phyloP scores from a whole-genome alignment of 2,113 vertebrate genomes.

The Scomber colias region DNA sequence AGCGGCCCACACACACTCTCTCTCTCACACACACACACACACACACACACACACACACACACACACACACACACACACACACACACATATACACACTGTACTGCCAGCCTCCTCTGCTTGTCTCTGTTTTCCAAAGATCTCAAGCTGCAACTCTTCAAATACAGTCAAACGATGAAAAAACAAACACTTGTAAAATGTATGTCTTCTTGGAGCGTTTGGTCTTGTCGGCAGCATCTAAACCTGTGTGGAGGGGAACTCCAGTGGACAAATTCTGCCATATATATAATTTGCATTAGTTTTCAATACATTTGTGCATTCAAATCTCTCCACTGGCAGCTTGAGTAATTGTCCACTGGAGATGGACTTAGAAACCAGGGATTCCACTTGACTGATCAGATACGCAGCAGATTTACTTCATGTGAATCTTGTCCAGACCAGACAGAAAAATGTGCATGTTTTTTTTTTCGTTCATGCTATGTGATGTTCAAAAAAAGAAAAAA shows the following conservation, averaged over 20 bases:
- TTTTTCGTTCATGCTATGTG: not conserved
- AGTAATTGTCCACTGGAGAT: not conserved
- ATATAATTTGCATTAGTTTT: constrained; percentile 3
- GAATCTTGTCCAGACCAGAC: not conserved
- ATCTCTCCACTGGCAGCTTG: not conserved
- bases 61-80: constrained; percentile 46
- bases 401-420: constrained; percentile 2
- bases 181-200: not conserved
- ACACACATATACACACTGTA: constrained; percentile 34
- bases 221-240: not conserved
- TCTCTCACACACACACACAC: constrained; percentile 45
- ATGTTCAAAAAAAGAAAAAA: not conserved
- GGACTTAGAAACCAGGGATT: constrained; percentile 11
- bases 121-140: constrained; percentile 40
- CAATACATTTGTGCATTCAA: not conserved
- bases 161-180: constrained; percentile 36
- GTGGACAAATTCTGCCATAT: not conserved
- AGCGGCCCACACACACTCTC: constrained; percentile 37
- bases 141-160: constrained; percentile 15
- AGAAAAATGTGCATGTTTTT: not conserved
- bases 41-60: constrained; percentile 19
- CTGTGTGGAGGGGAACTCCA: not conserved
- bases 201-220: not conserved
- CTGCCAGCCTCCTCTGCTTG: constrained; percentile 41
- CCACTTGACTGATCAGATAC: constrained; percentile 22